Percentiles rank a stretch among this genome's conserved stretches.
phyloP scores from a whole-genome alignment of 2,113 vertebrate species.

The Mesoclemmys tuberculata region DNA sequence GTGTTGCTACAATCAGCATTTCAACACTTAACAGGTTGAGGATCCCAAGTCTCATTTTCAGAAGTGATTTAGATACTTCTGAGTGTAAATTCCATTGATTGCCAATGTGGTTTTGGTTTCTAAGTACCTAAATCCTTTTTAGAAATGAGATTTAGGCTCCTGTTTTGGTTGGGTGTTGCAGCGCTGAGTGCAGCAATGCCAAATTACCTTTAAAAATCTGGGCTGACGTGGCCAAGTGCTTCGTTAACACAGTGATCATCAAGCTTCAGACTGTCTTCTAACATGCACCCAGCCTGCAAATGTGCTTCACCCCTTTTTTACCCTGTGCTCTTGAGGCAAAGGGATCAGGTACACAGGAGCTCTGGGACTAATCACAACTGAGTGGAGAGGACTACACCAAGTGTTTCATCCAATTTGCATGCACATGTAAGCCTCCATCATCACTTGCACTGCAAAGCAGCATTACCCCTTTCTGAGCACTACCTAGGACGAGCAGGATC shows the following conservation, averaged over 20 bases:
- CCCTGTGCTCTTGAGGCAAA: neutral
- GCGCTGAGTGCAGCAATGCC: neutral
- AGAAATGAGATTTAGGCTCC: neutral
- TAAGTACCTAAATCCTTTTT: neutral
- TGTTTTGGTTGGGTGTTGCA: neutral
- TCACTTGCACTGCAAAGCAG: neutral
- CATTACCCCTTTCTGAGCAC: accelerated
- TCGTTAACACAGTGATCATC: neutral
- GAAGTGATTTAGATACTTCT: neutral
- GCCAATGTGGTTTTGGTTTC: neutral
- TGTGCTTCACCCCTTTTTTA: neutral
- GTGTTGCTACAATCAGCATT: neutral
- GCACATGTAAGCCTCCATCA: neutral
- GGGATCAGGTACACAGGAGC: neutral
- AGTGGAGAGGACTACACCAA: neutral
- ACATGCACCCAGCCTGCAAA: conserved; percentile 2
- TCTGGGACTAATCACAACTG: neutral
- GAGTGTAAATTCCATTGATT: neutral
- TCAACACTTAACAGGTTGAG: neutral
- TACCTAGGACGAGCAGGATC: neutral
- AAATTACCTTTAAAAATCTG: neutral
- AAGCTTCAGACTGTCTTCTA: neutral
- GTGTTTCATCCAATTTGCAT: neutral
- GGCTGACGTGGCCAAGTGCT: neutral
- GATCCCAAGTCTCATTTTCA: neutral